Evolutionary conservation across 1,140 invertebrate genomes (phyloP).

Genomic region (Holotrichia oblita): DNA sequence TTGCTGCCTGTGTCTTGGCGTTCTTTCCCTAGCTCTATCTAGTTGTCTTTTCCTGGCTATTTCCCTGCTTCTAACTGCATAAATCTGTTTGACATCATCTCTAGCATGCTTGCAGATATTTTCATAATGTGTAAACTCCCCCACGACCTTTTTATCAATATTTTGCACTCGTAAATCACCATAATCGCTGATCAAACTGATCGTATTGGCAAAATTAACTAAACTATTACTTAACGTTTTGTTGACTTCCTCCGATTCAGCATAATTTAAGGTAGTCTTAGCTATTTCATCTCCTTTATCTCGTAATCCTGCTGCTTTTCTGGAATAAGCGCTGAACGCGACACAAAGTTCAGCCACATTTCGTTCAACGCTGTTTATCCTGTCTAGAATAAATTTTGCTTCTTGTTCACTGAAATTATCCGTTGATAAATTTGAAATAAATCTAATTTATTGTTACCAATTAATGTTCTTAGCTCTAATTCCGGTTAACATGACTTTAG

Average conservation of each 20-base stretch:
- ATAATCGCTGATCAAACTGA: constrained; percentile 76
- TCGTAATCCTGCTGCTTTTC: constrained; percentile 75
- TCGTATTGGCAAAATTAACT: constrained; percentile 70
- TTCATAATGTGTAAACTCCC: constrained; percentile 75
- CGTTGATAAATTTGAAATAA: neutral
- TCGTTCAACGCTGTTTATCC: constrained; percentile 73
- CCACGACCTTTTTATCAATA: constrained; percentile 73
- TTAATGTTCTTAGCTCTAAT: constrained; percentile 41
- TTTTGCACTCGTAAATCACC: constrained; percentile 75
- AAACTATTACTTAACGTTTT: constrained; percentile 71
- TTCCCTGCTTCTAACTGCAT: constrained; percentile 74
- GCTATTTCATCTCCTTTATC: constrained; percentile 76
- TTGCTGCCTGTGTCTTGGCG: constrained; percentile 73
- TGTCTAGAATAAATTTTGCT: constrained; percentile 76
- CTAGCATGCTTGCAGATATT: constrained; percentile 76
- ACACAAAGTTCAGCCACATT: constrained; percentile 75
- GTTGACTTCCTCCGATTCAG: constrained; percentile 74
- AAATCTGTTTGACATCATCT: constrained; percentile 77
- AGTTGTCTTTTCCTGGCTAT: constrained; percentile 70
- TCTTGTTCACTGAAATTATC: constrained; percentile 66
- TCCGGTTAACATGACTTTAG: constrained; percentile 37
- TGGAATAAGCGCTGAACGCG: constrained; percentile 71
- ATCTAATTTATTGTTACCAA: constrained; percentile 39
- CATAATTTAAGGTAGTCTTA: constrained; percentile 70
- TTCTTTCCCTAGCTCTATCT: constrained; percentile 70